These are phyloP conservation scores for Sebastolobus alascanus DNA, from an alignment of 2,797 vertebrate species.

Conservation along the genomic window DNA sequence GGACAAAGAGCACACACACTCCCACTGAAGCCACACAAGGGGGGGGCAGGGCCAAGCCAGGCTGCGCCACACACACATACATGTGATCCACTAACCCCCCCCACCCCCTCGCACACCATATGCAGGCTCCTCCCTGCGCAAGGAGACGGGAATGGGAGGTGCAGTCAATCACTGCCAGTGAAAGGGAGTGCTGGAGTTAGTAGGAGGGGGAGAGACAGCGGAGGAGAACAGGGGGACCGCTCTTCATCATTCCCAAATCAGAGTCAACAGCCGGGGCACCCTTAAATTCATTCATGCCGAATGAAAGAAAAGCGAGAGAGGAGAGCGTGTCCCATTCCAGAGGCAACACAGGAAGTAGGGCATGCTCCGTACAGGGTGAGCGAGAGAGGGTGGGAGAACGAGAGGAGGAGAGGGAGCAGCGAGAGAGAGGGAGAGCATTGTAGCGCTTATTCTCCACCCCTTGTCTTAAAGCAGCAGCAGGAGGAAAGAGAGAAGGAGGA, in stretches of 20 bases:
- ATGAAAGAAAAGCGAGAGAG: constrained; percentile 34
- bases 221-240: constrained; percentile 31
- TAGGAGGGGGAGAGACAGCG: constrained; percentile 26
- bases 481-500: constrained; percentile 71
- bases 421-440: constrained; percentile 70
- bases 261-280: constrained; percentile 35
- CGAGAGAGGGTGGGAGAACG: constrained; percentile 46
- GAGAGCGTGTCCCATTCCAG: constrained; percentile 68
- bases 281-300: constrained; percentile 53
- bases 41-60: constrained; percentile 64
- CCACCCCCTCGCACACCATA: constrained; percentile 33
- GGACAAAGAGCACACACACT: constrained; percentile 80
- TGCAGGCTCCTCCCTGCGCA: constrained; percentile 75
- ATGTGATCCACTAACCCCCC: constrained; percentile 11
- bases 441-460: constrained; percentile 77
- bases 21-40: constrained; percentile 53
- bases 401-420: constrained; percentile 55
- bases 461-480: constrained; percentile 79
- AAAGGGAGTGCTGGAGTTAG: constrained; percentile 42
- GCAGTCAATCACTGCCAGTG: constrained; percentile 73
- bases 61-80: constrained; percentile 65
- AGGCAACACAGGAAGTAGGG: constrained; percentile 79
- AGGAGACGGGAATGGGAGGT: constrained; percentile 71
- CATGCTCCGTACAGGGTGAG: constrained; percentile 72
- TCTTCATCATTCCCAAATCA: constrained; percentile 47